Evolutionary conservation across 2,113 vertebrate species (phyloP), one percentile per base, ranked within the genome.

Genomic region (Triplophysa rosa): DNA sequence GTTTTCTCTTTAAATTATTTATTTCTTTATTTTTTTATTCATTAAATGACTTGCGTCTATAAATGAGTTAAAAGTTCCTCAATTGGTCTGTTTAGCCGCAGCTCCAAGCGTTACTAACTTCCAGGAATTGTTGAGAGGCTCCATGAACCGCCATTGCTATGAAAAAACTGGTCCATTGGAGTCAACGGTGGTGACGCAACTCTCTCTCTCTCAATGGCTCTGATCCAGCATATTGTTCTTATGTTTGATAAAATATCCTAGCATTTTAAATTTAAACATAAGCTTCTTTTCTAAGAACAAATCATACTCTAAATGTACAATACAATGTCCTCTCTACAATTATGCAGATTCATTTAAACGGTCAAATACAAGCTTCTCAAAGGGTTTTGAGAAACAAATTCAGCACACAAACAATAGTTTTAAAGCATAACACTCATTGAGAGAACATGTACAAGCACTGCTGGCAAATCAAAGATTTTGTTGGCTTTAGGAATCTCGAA

Each of bases 201-300:
- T 37, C 33, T 37, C 33, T 37, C 33, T 5, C 33, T 37, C 33
- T 37, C 33, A 37, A 37, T 7, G 5, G 33, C 33, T 37, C 5
- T 6, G 33, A 7, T 52, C 19, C 61, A 54, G 17, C 73, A 76
- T 65, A 52, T 77, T 77, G 61, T 49, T 52, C 13, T 58, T 64
- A 49, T 58, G n/a, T 64, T 45, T n/a, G 21, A 65, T 70, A 33
- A 59, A 75, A 73, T 21, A n/a, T 23, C 52, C 54, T 52, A 61
- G n/a, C 52, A 62, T 26, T 80, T 52, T 54, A 42, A 80, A n/a
- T 49, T 75, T 67, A 80, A 40, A 67, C 24, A 14, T 61, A 75
- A 80, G 71, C 79, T 80, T 56, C 63, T 75, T 75, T 80, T 80
- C 70, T 67, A 16, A 74, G 52, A 80, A 67, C 10, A 76, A 74